Conservation (phyloP, 2,888 invertebrate species). For the Heliconius ismenius region DNA sequence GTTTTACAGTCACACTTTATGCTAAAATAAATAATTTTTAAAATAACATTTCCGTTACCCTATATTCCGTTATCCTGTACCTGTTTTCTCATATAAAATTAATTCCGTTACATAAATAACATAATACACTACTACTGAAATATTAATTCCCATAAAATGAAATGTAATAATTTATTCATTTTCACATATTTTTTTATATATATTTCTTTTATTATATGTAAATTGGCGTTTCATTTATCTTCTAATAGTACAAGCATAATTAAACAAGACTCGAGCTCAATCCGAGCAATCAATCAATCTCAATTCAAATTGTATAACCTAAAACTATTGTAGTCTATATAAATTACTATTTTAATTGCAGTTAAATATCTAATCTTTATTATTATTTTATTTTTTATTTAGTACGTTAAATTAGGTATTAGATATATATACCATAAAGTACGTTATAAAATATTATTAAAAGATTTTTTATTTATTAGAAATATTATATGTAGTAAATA, state of each 20-base stretch:
- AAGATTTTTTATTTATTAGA: no score
- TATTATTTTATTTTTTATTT: not conserved
- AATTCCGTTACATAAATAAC: no score
- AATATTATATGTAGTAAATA: no score
- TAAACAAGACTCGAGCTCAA: slow-evolving; percentile 18
- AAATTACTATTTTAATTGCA: not conserved
- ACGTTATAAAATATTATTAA: no score
- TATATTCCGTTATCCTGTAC: no score
- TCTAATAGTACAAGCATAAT: slow-evolving; percentile 12
- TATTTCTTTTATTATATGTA: slow-evolving; percentile 1
- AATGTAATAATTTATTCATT: not conserved
- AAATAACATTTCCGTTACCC: no score
- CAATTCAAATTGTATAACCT: slow-evolving; percentile 16
- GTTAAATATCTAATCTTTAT: not conserved
- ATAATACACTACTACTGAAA: not conserved
- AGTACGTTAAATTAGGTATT: no score
- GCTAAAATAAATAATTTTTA: not conserved
- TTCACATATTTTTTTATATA: not conserved
- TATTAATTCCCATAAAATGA: not conserved
- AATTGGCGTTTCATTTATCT: not conserved
- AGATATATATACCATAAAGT: no score
- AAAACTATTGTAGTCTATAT: slow-evolving; percentile 20
- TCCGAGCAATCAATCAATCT: slow-evolving; percentile 21
- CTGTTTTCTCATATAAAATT: no score
- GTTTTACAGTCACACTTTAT: not conserved